Percentiles rank a stretch among this genome's conserved stretches.
Evolutionary conservation across 2,888 invertebrate genomes (phyloP).

Genomic region (Nebria brevicollis): DNA sequence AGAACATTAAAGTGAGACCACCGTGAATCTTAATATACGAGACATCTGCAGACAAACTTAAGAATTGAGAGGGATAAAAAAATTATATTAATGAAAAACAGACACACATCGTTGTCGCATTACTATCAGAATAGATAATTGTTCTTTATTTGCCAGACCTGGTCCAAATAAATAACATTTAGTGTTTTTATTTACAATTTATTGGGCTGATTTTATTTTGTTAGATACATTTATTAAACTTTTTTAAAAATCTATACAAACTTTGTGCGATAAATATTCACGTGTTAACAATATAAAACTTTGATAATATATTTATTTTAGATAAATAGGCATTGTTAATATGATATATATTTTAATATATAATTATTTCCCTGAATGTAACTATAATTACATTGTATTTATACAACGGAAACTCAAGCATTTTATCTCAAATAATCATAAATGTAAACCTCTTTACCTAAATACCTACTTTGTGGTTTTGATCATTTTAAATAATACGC

Average conservation of each 20-base stretch:
- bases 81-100: neutral
- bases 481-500: neutral
- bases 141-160: neutral
- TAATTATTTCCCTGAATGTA: neutral
- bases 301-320: too few relatives aligned
- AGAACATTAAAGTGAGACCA: constrained; percentile 43
- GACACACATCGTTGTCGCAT: neutral
- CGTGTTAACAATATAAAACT: too few relatives aligned
- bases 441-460: neutral
- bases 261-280: too few relatives aligned
- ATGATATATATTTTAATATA: too few relatives aligned
- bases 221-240: too few relatives aligned
- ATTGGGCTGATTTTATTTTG: too few relatives aligned
- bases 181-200: too few relatives aligned
- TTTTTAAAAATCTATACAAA: too few relatives aligned
- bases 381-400: neutral
- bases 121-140: neutral
- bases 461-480: neutral
- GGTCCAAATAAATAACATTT: neutral
- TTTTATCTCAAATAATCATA: neutral
- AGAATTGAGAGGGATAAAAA: neutral
- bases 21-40: constrained; percentile 44
- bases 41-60: constrained; percentile 36
- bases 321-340: too few relatives aligned
- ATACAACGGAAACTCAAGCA: neutral